These are phyloP conservation scores for Pachypeltis micranthus DNA, from an alignment of 1,140 invertebrate species.

Conservation along the genomic window DNA sequence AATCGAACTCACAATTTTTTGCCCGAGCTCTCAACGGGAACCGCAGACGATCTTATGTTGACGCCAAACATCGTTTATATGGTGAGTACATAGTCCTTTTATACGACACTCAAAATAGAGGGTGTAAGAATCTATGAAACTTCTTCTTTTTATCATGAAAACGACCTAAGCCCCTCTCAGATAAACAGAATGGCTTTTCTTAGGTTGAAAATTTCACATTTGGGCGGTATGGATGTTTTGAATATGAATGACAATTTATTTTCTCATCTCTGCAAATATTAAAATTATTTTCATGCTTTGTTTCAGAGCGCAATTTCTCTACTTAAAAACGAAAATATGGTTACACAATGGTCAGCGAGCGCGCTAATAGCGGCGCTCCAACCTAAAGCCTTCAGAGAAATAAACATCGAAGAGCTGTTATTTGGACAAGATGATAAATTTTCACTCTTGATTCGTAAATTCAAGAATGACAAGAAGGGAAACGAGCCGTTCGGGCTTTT, in stretches of 20 bases:
- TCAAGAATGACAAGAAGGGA: not conserved
- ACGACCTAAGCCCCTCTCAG: no score
- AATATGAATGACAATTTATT: no score
- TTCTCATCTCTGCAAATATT: no score
- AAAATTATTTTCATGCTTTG: no score
- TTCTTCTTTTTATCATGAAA: no score
- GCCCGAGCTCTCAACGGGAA: constrained; percentile 53
- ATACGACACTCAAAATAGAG: no score
- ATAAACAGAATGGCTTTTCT: no score
- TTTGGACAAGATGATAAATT: constrained; percentile 13
- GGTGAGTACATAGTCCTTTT: constrained; percentile 45
- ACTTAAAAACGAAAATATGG: not conserved
- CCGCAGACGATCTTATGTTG: constrained; percentile 47
- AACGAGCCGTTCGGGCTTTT: constrained; percentile 9
- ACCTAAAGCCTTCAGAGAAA: not conserved
- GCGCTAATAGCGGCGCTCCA: not conserved
- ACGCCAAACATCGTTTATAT: constrained; percentile 69
- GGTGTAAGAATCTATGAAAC: no score
- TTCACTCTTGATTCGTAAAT: not conserved
- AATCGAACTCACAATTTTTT: constrained; percentile 49
- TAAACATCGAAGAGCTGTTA: not conserved
- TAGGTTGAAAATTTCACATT: no score
- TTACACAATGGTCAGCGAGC: not conserved
- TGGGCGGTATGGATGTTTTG: no score
- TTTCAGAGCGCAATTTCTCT: not conserved